These are phyloP conservation scores for Crioceris asparagi DNA, from an alignment of 2,888 invertebrate species.

Conservation along the genomic window DNA sequence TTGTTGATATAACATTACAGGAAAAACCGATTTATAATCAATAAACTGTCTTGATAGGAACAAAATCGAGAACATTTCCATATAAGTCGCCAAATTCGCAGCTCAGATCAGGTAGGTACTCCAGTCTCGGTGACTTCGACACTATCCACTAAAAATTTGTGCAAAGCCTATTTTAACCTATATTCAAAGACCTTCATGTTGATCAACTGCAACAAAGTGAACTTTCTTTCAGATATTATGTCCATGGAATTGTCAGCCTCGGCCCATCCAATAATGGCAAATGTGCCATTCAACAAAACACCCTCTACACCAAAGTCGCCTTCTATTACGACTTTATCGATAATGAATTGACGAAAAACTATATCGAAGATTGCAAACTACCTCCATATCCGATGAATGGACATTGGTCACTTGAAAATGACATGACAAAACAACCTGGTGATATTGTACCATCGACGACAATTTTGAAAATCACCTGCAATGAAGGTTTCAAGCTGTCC, in stretches of 20 bases:
- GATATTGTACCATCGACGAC: conserved; percentile 7
- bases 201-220: not conserved
- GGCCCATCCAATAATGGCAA: conserved; percentile 9
- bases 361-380: conserved; percentile 14
- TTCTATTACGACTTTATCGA: conserved; percentile 15
- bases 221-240: conserved; percentile 10
- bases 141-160: no score
- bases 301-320: conserved; percentile 14
- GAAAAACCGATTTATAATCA: no score
- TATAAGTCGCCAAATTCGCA: no score
- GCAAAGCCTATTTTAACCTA: no score
- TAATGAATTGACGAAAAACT: conserved; percentile 9
- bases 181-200: not conserved
- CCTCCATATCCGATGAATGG: conserved; percentile 16
- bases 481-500: conserved; percentile 11
- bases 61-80: no score
- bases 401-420: conserved; percentile 8
- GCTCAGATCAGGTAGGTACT: no score
- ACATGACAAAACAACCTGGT: conserved; percentile 10
- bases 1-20: no score
- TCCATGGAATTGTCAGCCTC: conserved; percentile 17
- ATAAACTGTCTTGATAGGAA: no score
- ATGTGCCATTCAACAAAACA: conserved; percentile 15
- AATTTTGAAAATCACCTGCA: conserved; percentile 11
- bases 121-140: no score